Base-by-base conservation (phyloP, 2,888 invertebrate genomes). In the Darwinula stevensoni region DNA sequence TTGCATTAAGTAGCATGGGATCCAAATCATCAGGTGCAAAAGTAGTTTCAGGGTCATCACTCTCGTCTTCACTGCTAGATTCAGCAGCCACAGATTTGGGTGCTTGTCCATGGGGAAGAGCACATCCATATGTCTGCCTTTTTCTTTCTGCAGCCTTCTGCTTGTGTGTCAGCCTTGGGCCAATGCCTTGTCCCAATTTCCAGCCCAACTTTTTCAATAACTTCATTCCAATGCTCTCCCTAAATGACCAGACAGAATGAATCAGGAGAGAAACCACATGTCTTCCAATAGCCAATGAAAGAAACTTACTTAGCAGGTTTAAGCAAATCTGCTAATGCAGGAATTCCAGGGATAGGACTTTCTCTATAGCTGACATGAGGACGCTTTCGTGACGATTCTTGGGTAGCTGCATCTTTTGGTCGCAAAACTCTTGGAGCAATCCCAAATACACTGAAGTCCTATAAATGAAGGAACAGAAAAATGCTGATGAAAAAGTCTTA, bases 191-290 rank as follows among this genome's bases (percentile, higher is more conserved):
- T 0, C 84, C 82, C 3, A 68, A 69, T 41, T 69, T 67, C 76
- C 91, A 86, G 1, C 91, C 91, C 71, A 94, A 78, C 39, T 67
- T 67, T 33, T 68, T 66, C 22, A 97, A 54, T 44, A 97, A 61
- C 36, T 62, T 60, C 28, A 82, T 67, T 1, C 91, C 91, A 5
- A 84, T 66, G 0, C 86, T 80, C 47, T 82, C 73, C 39, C 75
- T 80, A 13, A 31, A 45, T 39, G 35, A 18, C 30, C 32, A 34
- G 12, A 14, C 6, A 28, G 28, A 6, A 13, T 28, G 5, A 28
- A 9, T 11, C 6, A 28, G 9, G 9, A n/a, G 5, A 11, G 9
- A n/a, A 6, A 28, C 13, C 28, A 28, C 13, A 13, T 22, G 15
- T 14, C 30, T 14, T 11, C 28, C 6, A 28, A 14, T 14, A 28